Evolutionary conservation across 2,888 invertebrate species (phyloP), one percentile per base, ranked within the genome.

Genomic region (Cinara cedri): DNA sequence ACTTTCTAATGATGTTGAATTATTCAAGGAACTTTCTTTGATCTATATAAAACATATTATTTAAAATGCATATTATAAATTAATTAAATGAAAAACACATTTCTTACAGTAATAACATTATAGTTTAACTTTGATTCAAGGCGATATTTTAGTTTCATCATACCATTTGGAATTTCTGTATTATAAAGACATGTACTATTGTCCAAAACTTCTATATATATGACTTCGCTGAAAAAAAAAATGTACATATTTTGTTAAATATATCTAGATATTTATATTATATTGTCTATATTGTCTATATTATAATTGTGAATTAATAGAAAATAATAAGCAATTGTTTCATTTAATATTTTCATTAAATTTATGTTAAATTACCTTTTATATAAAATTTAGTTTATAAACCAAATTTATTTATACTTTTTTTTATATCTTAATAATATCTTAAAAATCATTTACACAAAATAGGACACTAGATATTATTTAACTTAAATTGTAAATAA

Each of bases 91-190:
- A 65, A 65, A 44, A 65, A n/a, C 6, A 24, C 0, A 13, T 42
- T 44, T 42, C 70, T 78, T 70, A 78, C 78, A 16, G 26, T 49
- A 51, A 78, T 62, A 62, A 78, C 68, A 14, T 0, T 51, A 9
- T 34, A 62, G 42, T 78, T 70, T 60, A 70, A 78, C 13, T 78
- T 78, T 62, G 78, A 70, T 62, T 78, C 42, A 8, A 78, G 68
- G n/a, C 78, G 78, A 60, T 60, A 60, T 68, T 78, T 78, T n/a
- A 78, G 16, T 70, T 78, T 78, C 78, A 78, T 78, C 60, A 70
- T 78, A 60, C 78, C 78, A 60, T 78, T 68, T 21, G 78, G 78
- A 51, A 70, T 68, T 49, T 1, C 24, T 16, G 78, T 70, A 16
- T 62, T 16, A 70, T 68, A 60, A 42, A 78, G 60, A 60, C 78